These are phyloP conservation scores for Andrena bucephala DNA, from an alignment of 2,888 invertebrate genomes.

Conservation along the genomic window DNA sequence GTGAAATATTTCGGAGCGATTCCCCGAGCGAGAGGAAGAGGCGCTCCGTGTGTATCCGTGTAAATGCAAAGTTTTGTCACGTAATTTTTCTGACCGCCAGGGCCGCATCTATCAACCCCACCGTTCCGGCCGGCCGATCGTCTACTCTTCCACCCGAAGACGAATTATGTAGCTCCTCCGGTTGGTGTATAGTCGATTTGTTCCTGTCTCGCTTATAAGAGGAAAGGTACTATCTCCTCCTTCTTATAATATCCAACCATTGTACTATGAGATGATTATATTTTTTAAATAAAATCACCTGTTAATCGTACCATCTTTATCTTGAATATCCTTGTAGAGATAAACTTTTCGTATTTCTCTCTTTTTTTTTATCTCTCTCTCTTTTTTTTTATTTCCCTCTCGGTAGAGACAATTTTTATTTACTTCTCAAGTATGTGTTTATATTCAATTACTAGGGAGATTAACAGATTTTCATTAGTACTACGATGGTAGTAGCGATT, in stretches of 20 bases:
- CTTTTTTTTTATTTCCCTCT: not conserved
- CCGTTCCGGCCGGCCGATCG: constrained; percentile 60
- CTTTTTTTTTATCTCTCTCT: not conserved
- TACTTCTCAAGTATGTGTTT: not conserved
- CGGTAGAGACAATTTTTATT: not conserved
- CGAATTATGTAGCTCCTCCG: constrained; percentile 59
- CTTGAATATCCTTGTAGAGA: constrained; percentile 1
- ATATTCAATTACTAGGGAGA: constrained; percentile 27
- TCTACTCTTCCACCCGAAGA: constrained; percentile 49
- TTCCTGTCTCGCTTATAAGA: constrained; percentile 60
- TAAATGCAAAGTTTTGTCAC: constrained; percentile 82
- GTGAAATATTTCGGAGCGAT: constrained; percentile 78
- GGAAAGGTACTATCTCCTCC: constrained; percentile 60
- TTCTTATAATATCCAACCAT: constrained; percentile 20
- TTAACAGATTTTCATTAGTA: constrained; percentile 24
- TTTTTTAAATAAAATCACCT: not conserved
- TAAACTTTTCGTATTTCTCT: constrained; percentile 14
- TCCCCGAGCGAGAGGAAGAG: constrained; percentile 70
- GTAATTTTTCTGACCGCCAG: constrained; percentile 82
- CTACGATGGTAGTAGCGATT: constrained; percentile 12
- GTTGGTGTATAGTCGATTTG: constrained; percentile 48
- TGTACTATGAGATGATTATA: not conserved
- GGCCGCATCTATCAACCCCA: constrained; percentile 80
- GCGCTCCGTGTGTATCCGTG: constrained; percentile 79
- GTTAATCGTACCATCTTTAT: not conserved